phyloP scores from a whole-genome alignment of 2,888 invertebrate genomes.

The Cheiracanthium punctorium region DNA sequence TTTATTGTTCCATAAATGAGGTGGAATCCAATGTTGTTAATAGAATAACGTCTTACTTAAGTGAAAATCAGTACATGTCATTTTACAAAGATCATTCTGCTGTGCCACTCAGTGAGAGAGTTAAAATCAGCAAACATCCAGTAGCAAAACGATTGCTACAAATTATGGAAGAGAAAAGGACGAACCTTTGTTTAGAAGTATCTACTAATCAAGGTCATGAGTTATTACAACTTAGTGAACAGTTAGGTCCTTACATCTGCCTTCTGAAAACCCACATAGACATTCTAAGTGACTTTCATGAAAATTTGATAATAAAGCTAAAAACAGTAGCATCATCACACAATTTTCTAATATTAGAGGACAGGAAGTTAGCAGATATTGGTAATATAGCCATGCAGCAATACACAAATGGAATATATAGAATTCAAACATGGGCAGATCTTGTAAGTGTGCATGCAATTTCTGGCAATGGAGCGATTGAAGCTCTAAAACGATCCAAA shows the following conservation, averaged over 20 bases:
- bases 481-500: constrained; percentile 75
- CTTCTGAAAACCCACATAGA: constrained; percentile 93
- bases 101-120: constrained; percentile 7
- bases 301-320: constrained; percentile 81
- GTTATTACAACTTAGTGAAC: constrained; percentile 77
- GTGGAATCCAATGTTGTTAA: background rate
- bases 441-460: constrained; percentile 92
- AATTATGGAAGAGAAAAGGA: constrained; percentile 82
- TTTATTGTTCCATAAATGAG: background rate
- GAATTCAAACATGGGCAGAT: constrained; percentile 91
- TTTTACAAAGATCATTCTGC: background rate
- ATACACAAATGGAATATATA: constrained; percentile 84
- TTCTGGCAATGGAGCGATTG: constrained; percentile 84
- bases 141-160: constrained; percentile 81
- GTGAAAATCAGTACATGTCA: constrained; percentile 16
- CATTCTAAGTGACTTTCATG: constrained; percentile 87
- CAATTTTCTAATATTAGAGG: constrained; percentile 94
- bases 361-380: constrained; percentile 97
- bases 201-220: constrained; percentile 85
- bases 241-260: constrained; percentile 89
- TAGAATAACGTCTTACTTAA: constrained; percentile 19
- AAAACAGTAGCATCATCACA: constrained; percentile 83
- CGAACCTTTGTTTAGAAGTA: constrained; percentile 92
- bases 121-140: constrained; percentile 53
- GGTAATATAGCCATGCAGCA: constrained; percentile 93